Evolutionary conservation across 2,888 invertebrate genomes (phyloP), one percentile per base, ranked within the genome.

Genomic region (Drosophila peninsularis): DNA sequence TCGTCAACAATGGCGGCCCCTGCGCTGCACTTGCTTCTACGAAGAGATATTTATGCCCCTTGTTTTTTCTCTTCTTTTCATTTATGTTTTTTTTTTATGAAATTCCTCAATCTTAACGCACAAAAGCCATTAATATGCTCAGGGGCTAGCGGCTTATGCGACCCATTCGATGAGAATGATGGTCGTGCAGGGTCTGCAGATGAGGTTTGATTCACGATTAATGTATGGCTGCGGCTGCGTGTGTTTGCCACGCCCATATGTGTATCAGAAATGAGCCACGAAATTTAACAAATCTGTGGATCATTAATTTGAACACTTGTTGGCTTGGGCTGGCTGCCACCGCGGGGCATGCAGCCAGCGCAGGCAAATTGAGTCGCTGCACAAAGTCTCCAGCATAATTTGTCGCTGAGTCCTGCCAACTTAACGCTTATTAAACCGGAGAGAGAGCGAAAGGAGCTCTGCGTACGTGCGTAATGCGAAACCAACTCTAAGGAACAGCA

Each of bases 271-370:
- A 87, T 82, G 87, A 81, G 80, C 82, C 88, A 88, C 83, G 78
- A 86, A 90, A 86, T 82, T 83, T 79, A 90, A 90, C 88, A 90
- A 88, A 88, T 88, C 80, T 78, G 75, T 78, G 80, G 61, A 80
- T 80, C 88, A 88, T 89, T 88, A 90, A 86, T 88, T 71, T 86
- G 70, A 67, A 82, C 90, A 88, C 84, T 86, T 86, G 89, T 75
- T 63, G 73, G 36, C 54, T 62, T 30, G 7, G 75, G 36, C 54
- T 62, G 47, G 36, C 54, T 60, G 73, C 63, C 64, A 21, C 21
- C 66, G 19, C 27, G 62, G 42, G 50, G 36, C 62, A 39, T 56
- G 42, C 52, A 52, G 37, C 37, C 27, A n/a, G 61, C 32, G 61
- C 70, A 53, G 54, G 57, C 80, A 88, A 76, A 88, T 82, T 82